Percentiles rank a stretch among this genome's conserved stretches.
These are phyloP conservation scores for Dendrophyllia cribrosa DNA, from an alignment of 64 coral and sea anemone genomes.

Conservation along the genomic window DNA sequence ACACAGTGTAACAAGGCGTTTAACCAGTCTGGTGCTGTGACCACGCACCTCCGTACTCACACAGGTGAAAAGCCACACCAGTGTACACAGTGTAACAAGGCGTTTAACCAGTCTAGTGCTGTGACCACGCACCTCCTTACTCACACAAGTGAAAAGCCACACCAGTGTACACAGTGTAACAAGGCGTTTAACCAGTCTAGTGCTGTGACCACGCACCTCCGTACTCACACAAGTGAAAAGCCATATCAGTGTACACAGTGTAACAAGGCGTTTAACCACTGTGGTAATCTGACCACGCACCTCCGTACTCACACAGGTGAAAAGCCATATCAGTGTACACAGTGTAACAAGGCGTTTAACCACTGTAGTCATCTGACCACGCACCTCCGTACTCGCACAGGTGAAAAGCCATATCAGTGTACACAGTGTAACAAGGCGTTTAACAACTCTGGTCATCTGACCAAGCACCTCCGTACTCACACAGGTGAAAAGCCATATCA, in stretches of 20 bases:
- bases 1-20: neutral
- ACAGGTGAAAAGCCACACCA: neutral
- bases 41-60: neutral
- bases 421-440: neutral
- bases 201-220: neutral
- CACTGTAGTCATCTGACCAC: neutral
- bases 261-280: neutral
- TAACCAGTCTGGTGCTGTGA: neutral
- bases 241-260: neutral
- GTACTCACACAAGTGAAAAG: slow-evolving; percentile 2
- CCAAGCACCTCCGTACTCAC: neutral
- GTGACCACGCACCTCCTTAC: neutral
- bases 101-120: neutral
- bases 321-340: slow-evolving; percentile 18
- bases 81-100: neutral
- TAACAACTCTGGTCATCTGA: neutral
- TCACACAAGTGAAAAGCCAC: slow-evolving; percentile 13
- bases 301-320: slow-evolving; percentile 10
- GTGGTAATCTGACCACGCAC: neutral
- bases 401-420: slow-evolving; percentile 12
- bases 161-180: neutral
- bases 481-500: neutral
- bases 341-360: slow-evolving; percentile 1
- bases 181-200: neutral
- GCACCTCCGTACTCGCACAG: neutral